Percentiles rank a stretch among this genome's conserved stretches.
Evolutionary conservation across 2,113 vertebrate species (phyloP).

Genomic region (Ptyas mucosa): DNA sequence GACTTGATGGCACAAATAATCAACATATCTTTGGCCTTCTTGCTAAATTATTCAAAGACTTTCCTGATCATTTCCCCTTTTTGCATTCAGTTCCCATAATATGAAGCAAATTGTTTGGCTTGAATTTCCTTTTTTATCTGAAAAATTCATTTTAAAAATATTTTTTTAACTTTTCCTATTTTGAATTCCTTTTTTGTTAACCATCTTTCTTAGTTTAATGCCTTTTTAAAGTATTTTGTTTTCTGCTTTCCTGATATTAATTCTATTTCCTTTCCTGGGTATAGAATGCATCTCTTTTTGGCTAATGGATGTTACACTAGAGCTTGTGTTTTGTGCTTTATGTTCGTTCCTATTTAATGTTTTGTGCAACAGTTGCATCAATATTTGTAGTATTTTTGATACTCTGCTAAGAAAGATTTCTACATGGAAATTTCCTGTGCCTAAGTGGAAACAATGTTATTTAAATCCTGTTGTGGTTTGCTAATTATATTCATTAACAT

Average conservation of each 20-base stretch:
- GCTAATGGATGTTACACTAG: not conserved
- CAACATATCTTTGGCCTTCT: not conserved
- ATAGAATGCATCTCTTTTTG: not conserved
- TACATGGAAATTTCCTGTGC: not conserved
- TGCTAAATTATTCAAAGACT: not conserved
- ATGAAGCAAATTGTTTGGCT: not conserved
- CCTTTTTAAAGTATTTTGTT: not conserved
- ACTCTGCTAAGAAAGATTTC: not conserved
- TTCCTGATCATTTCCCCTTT: not conserved
- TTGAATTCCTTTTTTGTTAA: not conserved
- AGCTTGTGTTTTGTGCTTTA: not conserved
- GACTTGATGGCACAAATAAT: not conserved
- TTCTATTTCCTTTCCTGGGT: not conserved
- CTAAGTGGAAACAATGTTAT: not conserved
- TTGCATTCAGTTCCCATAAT: not conserved
- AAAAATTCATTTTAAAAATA: not conserved
- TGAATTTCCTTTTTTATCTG: not conserved
- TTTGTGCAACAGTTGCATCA: not conserved
- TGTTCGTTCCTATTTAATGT: not conserved
- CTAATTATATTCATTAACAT: not conserved
- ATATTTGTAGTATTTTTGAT: not conserved
- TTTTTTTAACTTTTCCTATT: not conserved
- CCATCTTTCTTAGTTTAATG: not conserved
- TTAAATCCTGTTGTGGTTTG: not conserved
- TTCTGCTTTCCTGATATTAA: not conserved